Evolutionary conservation across 1,140 invertebrate genomes (phyloP).

Genomic region (Zaprionus inermis): DNA sequence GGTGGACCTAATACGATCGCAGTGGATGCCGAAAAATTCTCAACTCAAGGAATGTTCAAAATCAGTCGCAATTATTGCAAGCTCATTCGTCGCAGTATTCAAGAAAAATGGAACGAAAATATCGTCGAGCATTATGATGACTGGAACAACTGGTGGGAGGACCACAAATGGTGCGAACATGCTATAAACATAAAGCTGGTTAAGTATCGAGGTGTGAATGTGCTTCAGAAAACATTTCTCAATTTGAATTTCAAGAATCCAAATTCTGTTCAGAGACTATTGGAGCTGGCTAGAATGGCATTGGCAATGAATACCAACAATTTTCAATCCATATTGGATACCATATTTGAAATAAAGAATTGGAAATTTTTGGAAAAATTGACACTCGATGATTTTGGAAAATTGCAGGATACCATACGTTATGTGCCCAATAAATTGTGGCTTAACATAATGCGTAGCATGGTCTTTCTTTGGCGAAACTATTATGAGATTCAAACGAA

Average conservation of each 20-base stretch:
- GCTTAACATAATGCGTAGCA: slow-evolving; percentile 48
- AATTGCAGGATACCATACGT: slow-evolving; percentile 54
- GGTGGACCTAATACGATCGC: not conserved
- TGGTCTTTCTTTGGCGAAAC: slow-evolving; percentile 54
- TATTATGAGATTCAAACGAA: slow-evolving; percentile 10
- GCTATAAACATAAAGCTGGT: slow-evolving; percentile 37
- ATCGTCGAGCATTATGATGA: slow-evolving; percentile 29
- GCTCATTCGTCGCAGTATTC: slow-evolving; percentile 2
- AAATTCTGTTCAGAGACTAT: not conserved
- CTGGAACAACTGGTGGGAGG: slow-evolving; percentile 57
- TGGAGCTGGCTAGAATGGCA: not conserved
- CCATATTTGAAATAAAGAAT: slow-evolving; percentile 39
- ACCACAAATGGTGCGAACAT: slow-evolving; percentile 33
- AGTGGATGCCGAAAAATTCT: not conserved
- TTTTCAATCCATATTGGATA: slow-evolving; percentile 26
- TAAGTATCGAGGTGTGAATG: slow-evolving; percentile 24
- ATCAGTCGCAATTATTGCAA: not conserved
- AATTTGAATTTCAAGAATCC: not conserved
- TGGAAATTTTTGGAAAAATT: slow-evolving; percentile 26
- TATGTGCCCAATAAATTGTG: slow-evolving; percentile 55
- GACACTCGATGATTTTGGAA: not conserved
- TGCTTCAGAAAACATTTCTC: slow-evolving; percentile 25
- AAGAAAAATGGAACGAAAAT: slow-evolving; percentile 22
- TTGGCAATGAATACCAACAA: slow-evolving; percentile 31
- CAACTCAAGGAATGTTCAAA: not conserved